Percentiles rank a stretch among this genome's conserved stretches.
Evolutionary conservation across 2,888 invertebrate genomes (phyloP).

Genomic region (Linnaemya vulpina): DNA sequence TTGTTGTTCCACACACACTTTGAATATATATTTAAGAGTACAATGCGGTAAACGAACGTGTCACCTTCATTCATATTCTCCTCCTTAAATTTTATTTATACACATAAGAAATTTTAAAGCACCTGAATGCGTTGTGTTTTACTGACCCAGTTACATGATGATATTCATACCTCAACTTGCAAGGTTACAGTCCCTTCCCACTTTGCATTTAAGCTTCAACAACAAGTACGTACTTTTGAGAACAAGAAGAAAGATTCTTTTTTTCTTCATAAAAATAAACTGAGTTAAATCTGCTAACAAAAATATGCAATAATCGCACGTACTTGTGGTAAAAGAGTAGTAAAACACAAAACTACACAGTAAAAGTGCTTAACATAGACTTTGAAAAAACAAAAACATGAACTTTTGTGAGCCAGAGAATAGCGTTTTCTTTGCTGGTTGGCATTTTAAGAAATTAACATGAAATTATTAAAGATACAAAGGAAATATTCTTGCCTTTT

Average conservation of each 20-base stretch:
- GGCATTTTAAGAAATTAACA: constrained; percentile 53
- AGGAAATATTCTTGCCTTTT: constrained; percentile 21
- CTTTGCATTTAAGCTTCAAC: constrained; percentile 31
- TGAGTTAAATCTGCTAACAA: constrained; percentile 22
- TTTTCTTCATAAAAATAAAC: background rate
- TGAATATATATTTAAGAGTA: constrained; percentile 22
- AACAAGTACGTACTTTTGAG: constrained; percentile 56
- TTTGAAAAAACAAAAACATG: constrained; percentile 57
- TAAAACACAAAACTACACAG: constrained; percentile 4
- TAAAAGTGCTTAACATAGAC: constrained; percentile 65
- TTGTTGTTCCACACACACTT: constrained; percentile 14
- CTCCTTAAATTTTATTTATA: constrained; percentile 56
- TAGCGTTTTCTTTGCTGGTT: constrained; percentile 7
- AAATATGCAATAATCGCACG: constrained; percentile 12
- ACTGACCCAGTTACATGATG: constrained; percentile 70
- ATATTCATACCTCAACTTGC: constrained; percentile 59
- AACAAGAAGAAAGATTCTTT: background rate
- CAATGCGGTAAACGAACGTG: constrained; percentile 36
- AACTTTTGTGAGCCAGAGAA: constrained; percentile 17
- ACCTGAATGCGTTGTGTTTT: constrained; percentile 60
- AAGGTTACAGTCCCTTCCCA: constrained; percentile 59
- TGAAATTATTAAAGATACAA: constrained; percentile 54
- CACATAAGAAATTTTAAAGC: constrained; percentile 60
- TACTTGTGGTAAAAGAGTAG: background rate
- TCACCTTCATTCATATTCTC: constrained; percentile 45